Percentiles rank a stretch among this genome's conserved stretches.
These are phyloP conservation scores for Dynastes grantii DNA, from an alignment of 2,888 invertebrate species.

Conservation along the genomic window DNA sequence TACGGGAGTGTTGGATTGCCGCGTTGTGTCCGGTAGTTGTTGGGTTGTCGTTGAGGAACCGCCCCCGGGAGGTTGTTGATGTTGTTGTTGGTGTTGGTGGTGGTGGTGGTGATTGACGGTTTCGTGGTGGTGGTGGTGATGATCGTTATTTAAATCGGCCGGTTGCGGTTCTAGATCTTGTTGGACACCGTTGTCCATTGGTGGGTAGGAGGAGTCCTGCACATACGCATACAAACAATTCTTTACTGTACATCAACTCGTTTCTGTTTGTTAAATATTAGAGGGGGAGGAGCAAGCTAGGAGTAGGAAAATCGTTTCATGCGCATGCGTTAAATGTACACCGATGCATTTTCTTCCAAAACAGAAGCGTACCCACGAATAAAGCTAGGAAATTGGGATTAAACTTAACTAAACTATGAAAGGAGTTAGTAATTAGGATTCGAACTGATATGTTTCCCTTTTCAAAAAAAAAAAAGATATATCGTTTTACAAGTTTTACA, in stretches of 20 bases:
- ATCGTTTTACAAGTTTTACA: too few relatives aligned
- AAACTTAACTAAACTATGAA: too few relatives aligned
- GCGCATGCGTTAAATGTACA: too few relatives aligned
- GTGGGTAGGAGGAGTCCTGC: slow-evolving; percentile 47
- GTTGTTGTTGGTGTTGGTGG: slow-evolving; percentile 30
- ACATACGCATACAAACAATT: slow-evolving; percentile 24
- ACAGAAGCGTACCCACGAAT: slow-evolving; percentile 37
- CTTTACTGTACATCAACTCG: too few relatives aligned
- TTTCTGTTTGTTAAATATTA: too few relatives aligned
- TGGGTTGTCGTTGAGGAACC: slow-evolving; percentile 30
- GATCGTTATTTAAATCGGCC: slow-evolving; percentile 11
- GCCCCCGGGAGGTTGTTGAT: slow-evolving; percentile 1
- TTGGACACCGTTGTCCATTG: slow-evolving; percentile 46
- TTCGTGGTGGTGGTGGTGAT: slow-evolving; percentile 23
- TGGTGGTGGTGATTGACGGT: slow-evolving; percentile 40
- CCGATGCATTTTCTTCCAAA: not conserved
- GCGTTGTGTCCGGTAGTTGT: slow-evolving; percentile 49
- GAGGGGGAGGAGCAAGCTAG: too few relatives aligned
- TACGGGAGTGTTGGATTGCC: slow-evolving; percentile 67
- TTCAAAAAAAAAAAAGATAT: too few relatives aligned
- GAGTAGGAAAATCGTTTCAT: too few relatives aligned
- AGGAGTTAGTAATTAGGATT: too few relatives aligned
- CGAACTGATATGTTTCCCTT: too few relatives aligned
- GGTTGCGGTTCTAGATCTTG: slow-evolving; percentile 43
- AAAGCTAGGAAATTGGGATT: not conserved